phyloP scores from a whole-genome alignment of 2,113 vertebrate genomes.

The Rana temporaria region DNA sequence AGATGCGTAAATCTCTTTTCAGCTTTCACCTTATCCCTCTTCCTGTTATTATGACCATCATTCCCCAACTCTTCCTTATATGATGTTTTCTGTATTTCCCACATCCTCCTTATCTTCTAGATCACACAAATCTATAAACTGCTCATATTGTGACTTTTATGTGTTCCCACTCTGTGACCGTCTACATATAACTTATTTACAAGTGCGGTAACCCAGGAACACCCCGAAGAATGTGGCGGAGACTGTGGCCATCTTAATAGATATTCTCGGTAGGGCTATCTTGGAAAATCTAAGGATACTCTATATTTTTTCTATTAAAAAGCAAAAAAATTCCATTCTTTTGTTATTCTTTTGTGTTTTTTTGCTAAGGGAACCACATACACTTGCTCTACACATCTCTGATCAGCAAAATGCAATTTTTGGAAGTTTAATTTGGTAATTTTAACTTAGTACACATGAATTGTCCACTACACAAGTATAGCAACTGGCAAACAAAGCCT shows the following conservation, averaged over 20 bases:
- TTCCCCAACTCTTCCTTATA: background rate
- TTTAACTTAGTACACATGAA: too few species aligned
- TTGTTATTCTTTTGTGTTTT: too few species aligned
- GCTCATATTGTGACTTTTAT: background rate
- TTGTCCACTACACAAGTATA: too few species aligned
- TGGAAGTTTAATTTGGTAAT: too few species aligned
- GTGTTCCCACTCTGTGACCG: background rate
- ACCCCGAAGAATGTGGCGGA: background rate
- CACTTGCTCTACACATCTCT: too few species aligned
- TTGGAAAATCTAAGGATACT: background rate
- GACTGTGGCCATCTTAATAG: background rate
- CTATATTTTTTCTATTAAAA: too few species aligned
- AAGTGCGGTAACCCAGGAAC: constrained; percentile 4
- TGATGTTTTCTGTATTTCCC: background rate
- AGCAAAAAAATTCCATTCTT: too few species aligned
- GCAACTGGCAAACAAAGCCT: too few species aligned
- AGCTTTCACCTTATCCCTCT: background rate
- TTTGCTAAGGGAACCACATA: too few species aligned
- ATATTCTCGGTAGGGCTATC: background rate
- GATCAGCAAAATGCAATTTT: too few species aligned
- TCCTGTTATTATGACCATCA: background rate
- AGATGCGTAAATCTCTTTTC: background rate
- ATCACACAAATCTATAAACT: background rate
- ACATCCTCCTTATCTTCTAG: background rate
- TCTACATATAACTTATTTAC: background rate